phyloP scores from a whole-genome alignment of 2,888 invertebrate species.

The Zelleria hepariella region DNA sequence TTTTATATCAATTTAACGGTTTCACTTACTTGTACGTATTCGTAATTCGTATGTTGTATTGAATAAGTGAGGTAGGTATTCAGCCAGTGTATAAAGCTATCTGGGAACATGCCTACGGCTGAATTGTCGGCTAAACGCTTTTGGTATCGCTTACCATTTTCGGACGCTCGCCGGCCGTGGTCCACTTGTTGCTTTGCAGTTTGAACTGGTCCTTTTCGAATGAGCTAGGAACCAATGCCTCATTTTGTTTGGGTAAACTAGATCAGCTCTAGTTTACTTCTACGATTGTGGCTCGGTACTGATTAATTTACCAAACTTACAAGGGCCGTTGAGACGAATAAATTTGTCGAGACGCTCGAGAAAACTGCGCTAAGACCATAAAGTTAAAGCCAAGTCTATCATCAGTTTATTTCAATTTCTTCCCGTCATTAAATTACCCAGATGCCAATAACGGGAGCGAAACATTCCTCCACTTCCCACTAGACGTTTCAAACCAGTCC shows the following conservation, averaged over 20 bases:
- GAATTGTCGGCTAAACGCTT: background rate
- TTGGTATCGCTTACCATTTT: conserved; percentile 5
- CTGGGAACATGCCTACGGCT: background rate
- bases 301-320: no score
- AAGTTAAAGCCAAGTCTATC: no score
- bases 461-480: background rate
- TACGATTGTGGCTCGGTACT: no score
- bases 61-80: background rate
- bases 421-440: background rate
- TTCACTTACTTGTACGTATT: no score
- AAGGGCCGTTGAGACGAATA: no score
- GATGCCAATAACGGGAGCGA: background rate
- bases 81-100: background rate
- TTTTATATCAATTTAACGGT: no score
- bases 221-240: background rate
- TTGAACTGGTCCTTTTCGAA: background rate
- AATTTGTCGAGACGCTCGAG: no score
- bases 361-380: no score
- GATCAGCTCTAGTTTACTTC: no score
- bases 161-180: conserved; percentile 3
- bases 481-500: background rate
- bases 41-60: background rate
- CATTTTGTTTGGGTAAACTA: background rate
- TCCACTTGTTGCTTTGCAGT: background rate
- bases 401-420: background rate